phyloP scores from a whole-genome alignment of 2,797 vertebrate species.

The Corythornis leucogaster region DNA sequence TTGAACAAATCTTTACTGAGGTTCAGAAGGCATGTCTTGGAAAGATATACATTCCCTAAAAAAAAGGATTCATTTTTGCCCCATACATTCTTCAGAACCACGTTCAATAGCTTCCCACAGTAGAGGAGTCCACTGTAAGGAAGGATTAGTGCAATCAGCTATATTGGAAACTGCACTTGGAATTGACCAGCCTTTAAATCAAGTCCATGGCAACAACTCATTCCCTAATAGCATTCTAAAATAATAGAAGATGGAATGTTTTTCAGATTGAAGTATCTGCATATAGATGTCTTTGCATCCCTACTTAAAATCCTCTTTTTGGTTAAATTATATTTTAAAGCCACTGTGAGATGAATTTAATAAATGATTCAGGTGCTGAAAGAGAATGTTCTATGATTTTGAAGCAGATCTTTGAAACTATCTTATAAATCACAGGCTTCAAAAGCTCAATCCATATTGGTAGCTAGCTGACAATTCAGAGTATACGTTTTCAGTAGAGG shows the following conservation, averaged over 20 bases:
- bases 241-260: neutral
- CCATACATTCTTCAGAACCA: neutral
- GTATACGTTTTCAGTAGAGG: neutral
- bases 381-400: constrained; percentile 37
- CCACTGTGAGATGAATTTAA: constrained; percentile 25
- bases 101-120: neutral
- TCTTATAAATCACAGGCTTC: neutral
- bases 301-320: neutral
- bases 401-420: constrained; percentile 42
- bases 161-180: neutral
- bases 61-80: neutral
- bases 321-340: constrained; percentile 56
- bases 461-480: neutral
- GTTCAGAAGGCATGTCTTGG: neutral
- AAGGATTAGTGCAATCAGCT: neutral
- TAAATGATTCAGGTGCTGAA: constrained; percentile 60
- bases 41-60: neutral
- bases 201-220: neutral
- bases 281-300: neutral
- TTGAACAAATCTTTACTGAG: neutral
- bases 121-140: neutral
- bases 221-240: neutral
- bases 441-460: neutral
- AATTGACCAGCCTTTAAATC: neutral
- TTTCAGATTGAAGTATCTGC: constrained; percentile 28